Conservation (phyloP, 2,113 vertebrate species). For the Smithornis capensis region DNA sequence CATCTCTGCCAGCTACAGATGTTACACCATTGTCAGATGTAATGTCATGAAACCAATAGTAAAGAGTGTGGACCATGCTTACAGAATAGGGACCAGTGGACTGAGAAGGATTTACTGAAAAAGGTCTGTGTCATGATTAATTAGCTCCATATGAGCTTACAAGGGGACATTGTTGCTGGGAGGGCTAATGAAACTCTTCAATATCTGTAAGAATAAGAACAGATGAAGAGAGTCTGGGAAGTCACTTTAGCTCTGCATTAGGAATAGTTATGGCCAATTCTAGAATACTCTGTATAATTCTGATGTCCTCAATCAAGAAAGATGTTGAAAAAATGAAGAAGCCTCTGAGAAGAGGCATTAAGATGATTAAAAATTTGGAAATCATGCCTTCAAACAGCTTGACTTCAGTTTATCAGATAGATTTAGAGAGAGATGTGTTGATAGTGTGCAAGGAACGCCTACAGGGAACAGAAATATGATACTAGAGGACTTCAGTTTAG, state of each 20-base stretch:
- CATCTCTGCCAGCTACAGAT: not conserved
- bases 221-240: not conserved
- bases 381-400: not conserved
- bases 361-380: not conserved
- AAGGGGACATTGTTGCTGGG: not conserved
- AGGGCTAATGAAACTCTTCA: not conserved
- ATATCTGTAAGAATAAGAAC: not conserved
- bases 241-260: not conserved
- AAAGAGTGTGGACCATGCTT: not conserved
- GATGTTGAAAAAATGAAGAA: not conserved
- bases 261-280: not conserved
- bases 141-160: not conserved
- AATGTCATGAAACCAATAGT: not conserved
- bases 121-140: not conserved
- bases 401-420: constrained; percentile 15
- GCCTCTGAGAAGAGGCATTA: not conserved
- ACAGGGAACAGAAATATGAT: constrained; percentile 19
- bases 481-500: not conserved
- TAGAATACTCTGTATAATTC: not conserved
- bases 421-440: not conserved
- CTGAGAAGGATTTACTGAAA: not conserved
- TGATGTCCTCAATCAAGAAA: not conserved
- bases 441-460: not conserved
- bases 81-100: not conserved
- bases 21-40: not conserved